phyloP scores from a whole-genome alignment of 2,113 vertebrate genomes.

The Hypanus sabinus region DNA sequence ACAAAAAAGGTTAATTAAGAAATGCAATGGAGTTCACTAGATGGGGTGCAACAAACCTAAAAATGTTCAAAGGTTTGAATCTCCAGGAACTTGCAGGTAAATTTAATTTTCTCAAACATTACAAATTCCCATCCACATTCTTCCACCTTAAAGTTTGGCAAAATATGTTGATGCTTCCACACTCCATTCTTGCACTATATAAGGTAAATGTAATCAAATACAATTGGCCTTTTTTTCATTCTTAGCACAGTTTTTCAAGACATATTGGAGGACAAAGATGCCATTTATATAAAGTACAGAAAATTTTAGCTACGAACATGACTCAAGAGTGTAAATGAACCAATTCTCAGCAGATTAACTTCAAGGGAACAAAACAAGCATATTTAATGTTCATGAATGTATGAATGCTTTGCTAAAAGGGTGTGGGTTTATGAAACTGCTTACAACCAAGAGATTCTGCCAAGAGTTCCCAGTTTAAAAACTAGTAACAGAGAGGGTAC shows the following conservation, averaged over 20 bases:
- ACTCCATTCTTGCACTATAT: background rate
- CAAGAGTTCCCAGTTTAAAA: conserved; percentile 49
- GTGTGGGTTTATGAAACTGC: conserved; percentile 5
- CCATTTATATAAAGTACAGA: conserved; percentile 8
- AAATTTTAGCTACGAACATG: background rate
- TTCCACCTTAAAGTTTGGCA: background rate
- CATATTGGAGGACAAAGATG: background rate
- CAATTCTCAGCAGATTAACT: background rate
- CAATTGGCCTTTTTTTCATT: background rate
- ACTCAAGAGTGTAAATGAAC: background rate
- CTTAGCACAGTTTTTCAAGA: background rate
- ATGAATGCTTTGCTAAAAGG: background rate
- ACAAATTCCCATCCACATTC: background rate
- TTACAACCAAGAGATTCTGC: background rate
- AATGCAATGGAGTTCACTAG: conserved; percentile 58
- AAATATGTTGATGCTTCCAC: conserved; percentile 13
- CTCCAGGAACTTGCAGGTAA: conserved; percentile 1
- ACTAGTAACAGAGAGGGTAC: conserved; percentile 58
- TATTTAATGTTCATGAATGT: background rate
- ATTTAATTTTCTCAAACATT: conserved; percentile 11
- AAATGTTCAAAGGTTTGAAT: conserved; percentile 68
- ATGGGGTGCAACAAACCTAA: conserved; percentile 64
- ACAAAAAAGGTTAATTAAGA: conserved; percentile 59
- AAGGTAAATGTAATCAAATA: conserved; percentile 2
- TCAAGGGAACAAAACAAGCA: background rate